phyloP scores from a whole-genome alignment of 2,888 invertebrate species.

The Platerodrilus igneus region DNA sequence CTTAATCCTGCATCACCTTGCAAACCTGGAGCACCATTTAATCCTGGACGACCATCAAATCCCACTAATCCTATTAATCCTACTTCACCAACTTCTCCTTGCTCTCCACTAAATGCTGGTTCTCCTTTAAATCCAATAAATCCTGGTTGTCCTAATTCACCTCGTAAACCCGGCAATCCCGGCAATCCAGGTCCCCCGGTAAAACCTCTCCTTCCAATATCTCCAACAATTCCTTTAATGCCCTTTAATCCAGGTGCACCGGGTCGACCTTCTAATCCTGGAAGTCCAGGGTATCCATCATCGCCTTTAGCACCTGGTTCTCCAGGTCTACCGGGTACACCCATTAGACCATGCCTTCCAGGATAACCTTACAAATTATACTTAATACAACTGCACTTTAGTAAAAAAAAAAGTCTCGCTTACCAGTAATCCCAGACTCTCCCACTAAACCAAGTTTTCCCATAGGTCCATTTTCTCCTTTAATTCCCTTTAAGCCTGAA shows the following conservation, averaged over 20 bases:
- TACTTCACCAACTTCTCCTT: constrained; percentile 56
- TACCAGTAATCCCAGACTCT: constrained; percentile 35
- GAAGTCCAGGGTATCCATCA: constrained; percentile 39
- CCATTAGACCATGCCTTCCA: constrained; percentile 41
- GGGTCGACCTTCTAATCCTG: constrained; percentile 39
- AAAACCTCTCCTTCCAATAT: constrained; percentile 38
- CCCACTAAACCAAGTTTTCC: constrained; percentile 26
- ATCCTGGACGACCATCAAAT: constrained; percentile 50
- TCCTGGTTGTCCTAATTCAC: constrained; percentile 46
- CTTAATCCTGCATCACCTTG: constrained; percentile 27
- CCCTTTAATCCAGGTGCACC: constrained; percentile 53
- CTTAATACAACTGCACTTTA: constrained; percentile 23
- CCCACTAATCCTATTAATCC: constrained; percentile 53
- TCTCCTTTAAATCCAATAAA: constrained; percentile 52
- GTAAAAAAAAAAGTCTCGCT: background rate
- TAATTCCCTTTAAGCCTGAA: constrained; percentile 37
- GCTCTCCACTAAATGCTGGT: constrained; percentile 57
- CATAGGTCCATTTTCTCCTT: constrained; percentile 38
- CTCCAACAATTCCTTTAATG: constrained; percentile 48
- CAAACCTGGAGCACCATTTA: constrained; percentile 44
- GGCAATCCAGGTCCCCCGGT: constrained; percentile 42
- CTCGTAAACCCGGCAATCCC: constrained; percentile 47
- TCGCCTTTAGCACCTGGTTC: constrained; percentile 20
- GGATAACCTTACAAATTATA: constrained; percentile 24
- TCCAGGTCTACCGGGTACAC: constrained; percentile 32